These are phyloP conservation scores for Hypomesus transpacificus DNA, from an alignment of 2,113 vertebrate genomes.

Conservation along the genomic window DNA sequence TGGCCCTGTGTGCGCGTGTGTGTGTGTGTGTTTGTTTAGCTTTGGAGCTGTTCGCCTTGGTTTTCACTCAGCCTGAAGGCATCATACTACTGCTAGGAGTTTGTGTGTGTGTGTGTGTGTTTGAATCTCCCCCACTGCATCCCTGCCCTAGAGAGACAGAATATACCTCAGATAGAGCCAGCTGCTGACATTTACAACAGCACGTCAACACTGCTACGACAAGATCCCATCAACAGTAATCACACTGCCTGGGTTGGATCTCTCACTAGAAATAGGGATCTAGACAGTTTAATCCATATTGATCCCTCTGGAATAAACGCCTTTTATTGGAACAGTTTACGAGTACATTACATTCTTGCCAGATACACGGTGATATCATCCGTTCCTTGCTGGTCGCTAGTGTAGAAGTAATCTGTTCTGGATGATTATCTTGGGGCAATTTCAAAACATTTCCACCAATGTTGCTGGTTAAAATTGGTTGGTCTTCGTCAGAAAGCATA, in stretches of 20 bases:
- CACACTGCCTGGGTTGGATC: not conserved
- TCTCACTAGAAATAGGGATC: not conserved
- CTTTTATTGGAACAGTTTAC: not conserved
- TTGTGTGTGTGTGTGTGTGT: constrained; percentile 5
- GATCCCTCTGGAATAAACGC: not conserved
- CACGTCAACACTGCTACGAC: not conserved
- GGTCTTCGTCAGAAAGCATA: too few relatives aligned
- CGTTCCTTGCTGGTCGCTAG: too few relatives aligned
- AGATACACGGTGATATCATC: too few relatives aligned
- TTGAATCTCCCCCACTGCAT: not conserved
- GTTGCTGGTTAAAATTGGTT: too few relatives aligned
- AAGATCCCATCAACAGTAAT: not conserved
- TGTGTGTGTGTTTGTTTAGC: not conserved
- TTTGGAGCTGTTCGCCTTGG: not conserved
- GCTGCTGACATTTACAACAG: not conserved
- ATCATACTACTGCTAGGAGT: not conserved
- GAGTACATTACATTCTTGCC: not conserved
- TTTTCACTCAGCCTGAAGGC: not conserved
- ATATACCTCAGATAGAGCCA: not conserved
- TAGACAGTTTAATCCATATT: not conserved
- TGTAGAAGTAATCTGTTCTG: too few relatives aligned
- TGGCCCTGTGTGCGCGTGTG: not conserved
- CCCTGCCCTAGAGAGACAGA: not conserved
- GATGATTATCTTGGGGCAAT: too few relatives aligned
- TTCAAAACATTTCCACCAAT: too few relatives aligned